Evolutionary conservation across 1,140 invertebrate genomes (phyloP).

Genomic region (Popillia japonica): DNA sequence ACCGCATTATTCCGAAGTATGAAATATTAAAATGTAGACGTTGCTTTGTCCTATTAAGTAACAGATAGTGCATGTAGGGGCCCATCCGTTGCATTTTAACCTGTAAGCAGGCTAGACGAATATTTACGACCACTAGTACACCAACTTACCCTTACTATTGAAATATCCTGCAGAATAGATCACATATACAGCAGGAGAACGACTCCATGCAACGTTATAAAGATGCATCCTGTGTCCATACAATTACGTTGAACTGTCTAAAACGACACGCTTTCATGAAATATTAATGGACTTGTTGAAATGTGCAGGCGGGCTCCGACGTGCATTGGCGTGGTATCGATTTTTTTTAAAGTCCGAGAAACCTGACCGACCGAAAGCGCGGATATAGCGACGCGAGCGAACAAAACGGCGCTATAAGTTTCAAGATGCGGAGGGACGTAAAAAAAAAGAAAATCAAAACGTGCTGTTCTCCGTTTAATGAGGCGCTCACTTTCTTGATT

Average conservation of each 20-base stretch:
- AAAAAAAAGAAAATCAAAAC: slow-evolving; percentile 21
- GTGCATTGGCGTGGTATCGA: slow-evolving; percentile 14
- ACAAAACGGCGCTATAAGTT: not conserved
- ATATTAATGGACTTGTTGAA: slow-evolving; percentile 35
- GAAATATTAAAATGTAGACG: too few species aligned
- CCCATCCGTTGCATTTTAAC: too few species aligned
- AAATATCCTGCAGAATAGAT: not conserved
- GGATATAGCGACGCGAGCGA: slow-evolving; percentile 14
- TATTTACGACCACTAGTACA: too few species aligned
- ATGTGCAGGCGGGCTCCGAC: slow-evolving; percentile 1
- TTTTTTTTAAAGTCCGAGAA: slow-evolving; percentile 32
- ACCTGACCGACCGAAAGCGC: slow-evolving; percentile 9
- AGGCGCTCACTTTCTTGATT: not conserved
- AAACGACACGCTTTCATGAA: slow-evolving; percentile 33
- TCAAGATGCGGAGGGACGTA: not conserved
- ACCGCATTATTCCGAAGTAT: not conserved
- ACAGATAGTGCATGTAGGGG: too few species aligned
- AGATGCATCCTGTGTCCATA: slow-evolving; percentile 6
- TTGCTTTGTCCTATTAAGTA: too few species aligned
- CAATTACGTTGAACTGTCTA: slow-evolving; percentile 30
- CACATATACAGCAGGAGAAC: not conserved
- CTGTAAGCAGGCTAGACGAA: too few species aligned
- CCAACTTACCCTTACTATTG: not conserved
- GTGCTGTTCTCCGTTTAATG: not conserved
- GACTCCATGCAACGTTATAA: not conserved